phyloP scores from a whole-genome alignment of 64 coral and sea anemone genomes.

The Montipora sp. region DNA sequence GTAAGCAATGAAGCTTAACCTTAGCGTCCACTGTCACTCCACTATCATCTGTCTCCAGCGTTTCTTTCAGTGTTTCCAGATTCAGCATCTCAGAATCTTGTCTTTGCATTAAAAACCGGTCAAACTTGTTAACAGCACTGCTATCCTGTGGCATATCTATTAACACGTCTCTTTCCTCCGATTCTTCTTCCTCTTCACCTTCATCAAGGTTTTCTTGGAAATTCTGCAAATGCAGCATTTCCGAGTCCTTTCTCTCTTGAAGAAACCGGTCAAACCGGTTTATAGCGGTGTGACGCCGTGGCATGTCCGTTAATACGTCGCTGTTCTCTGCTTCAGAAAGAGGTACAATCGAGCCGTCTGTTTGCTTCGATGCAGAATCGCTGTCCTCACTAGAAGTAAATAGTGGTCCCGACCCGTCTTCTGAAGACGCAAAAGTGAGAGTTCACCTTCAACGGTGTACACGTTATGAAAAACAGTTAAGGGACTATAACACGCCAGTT shows the following conservation, averaged over 20 bases:
- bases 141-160: slow-evolving; percentile 17
- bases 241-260: slow-evolving; percentile 68
- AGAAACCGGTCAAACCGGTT: slow-evolving; percentile 66
- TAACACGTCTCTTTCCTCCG: slow-evolving; percentile 11
- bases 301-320: slow-evolving; percentile 47
- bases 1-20: background rate
- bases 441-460: background rate
- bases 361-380: slow-evolving; percentile 14
- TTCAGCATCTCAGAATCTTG: slow-evolving; percentile 54
- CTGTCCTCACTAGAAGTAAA: slow-evolving; percentile 11
- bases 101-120: slow-evolving; percentile 53
- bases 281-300: background rate
- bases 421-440: background rate
- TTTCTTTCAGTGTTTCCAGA: slow-evolving; percentile 9
- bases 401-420: background rate
- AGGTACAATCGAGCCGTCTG: background rate
- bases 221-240: slow-evolving; percentile 7
- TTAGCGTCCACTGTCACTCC: background rate
- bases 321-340: background rate
- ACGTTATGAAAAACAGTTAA: too few species aligned
- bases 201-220: background rate
- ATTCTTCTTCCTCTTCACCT: background rate
- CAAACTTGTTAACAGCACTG: slow-evolving; percentile 52
- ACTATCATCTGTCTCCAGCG: background rate
- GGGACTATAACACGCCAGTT: too few species aligned